phyloP scores from a whole-genome alignment of 2,888 invertebrate species.

The Drosophila fulvimacula region DNA sequence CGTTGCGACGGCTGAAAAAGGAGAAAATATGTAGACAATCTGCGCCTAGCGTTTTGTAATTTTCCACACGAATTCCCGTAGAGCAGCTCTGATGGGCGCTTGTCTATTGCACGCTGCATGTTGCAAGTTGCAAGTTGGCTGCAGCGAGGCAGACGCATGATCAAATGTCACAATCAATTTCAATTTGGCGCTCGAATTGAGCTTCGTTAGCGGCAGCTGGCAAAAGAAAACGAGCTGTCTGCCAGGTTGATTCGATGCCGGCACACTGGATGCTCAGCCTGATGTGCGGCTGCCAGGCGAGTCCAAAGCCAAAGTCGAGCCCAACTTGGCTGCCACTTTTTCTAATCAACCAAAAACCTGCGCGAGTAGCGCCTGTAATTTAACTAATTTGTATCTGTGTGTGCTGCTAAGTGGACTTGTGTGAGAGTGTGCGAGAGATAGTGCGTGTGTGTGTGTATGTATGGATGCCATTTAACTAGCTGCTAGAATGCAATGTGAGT shows the following conservation, averaged over 20 bases:
- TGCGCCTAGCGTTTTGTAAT: constrained; percentile 59
- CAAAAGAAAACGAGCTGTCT: constrained; percentile 53
- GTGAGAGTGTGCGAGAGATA: constrained; percentile 2
- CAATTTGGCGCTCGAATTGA: constrained; percentile 79
- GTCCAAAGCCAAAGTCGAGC: constrained; percentile 26
- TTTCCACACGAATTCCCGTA: constrained; percentile 62
- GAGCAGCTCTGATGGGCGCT: constrained; percentile 9
- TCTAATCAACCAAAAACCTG: constrained; percentile 68
- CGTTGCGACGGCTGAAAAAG: constrained; percentile 32
- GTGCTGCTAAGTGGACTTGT: constrained; percentile 10
- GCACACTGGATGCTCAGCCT: constrained; percentile 3
- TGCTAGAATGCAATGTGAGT: constrained; percentile 48
- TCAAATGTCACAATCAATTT: constrained; percentile 80
- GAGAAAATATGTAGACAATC: constrained; percentile 33
- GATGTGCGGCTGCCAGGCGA: constrained; percentile 51
- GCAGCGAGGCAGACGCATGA: constrained; percentile 68
- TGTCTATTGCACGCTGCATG: constrained; percentile 2
- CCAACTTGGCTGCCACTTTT: constrained; percentile 62
- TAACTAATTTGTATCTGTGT: constrained; percentile 68
- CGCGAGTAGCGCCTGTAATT: constrained; percentile 68
- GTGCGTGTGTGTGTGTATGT: constrained; percentile 7
- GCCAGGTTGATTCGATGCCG: constrained; percentile 15
- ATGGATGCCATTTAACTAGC: constrained; percentile 21
- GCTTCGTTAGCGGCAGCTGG: constrained; percentile 74
- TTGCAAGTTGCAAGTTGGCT: constrained; percentile 10